phyloP scores from a whole-genome alignment of 2,797 vertebrate genomes.

The Neostethus bicornis region DNA sequence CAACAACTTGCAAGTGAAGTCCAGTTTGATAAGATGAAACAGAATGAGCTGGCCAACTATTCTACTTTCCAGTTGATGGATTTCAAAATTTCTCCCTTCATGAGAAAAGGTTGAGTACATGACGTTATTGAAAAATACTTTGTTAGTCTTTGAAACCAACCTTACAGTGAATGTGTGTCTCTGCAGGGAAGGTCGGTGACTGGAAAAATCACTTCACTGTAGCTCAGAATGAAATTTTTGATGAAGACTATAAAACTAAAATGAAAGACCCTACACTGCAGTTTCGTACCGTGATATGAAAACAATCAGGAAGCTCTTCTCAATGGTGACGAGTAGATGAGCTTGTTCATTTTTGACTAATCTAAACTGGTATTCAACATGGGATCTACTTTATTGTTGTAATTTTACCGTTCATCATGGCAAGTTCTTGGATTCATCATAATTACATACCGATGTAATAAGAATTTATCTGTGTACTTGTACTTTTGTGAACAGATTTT shows the following conservation, averaged over 20 bases:
- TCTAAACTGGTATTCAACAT: too few species aligned
- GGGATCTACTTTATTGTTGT: too few species aligned
- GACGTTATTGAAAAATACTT: not conserved
- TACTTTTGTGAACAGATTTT: too few species aligned
- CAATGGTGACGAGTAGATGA: too few species aligned
- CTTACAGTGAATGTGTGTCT: constrained; percentile 8
- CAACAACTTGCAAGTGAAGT: constrained; percentile 63
- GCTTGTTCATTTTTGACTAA: too few species aligned
- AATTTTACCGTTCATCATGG: too few species aligned
- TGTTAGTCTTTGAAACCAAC: not conserved
- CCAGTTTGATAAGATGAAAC: constrained; percentile 84
- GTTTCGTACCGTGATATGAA: constrained; percentile 41
- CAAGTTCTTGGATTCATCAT: too few species aligned
- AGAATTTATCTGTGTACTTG: too few species aligned
- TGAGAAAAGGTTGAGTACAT: constrained; percentile 85
- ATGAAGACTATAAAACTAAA: constrained; percentile 63
- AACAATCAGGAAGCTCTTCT: not conserved
- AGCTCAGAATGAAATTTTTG: constrained; percentile 65
- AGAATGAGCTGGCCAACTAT: constrained; percentile 83
- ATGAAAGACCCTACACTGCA: constrained; percentile 46
- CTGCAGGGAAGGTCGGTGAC: constrained; percentile 72
- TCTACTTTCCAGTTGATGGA: constrained; percentile 71
- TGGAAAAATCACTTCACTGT: constrained; percentile 74
- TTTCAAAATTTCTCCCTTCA: constrained; percentile 83
- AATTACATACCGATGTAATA: too few species aligned